Conservation (phyloP, 2,113 vertebrate species). For the Eubucco bourcierii region DNA sequence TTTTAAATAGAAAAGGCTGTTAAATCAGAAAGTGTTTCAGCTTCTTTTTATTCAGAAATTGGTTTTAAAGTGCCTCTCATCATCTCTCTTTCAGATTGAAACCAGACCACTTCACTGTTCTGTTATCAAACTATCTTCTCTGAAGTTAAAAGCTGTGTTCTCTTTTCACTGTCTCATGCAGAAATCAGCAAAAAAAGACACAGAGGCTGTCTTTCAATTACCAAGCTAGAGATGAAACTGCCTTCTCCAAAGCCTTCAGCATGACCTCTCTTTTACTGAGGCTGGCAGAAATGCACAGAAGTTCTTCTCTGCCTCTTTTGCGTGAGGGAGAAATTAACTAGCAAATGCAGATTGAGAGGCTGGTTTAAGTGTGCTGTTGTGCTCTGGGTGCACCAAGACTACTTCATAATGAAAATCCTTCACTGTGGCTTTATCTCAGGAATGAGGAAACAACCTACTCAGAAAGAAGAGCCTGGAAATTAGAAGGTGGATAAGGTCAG, state of each 20-base stretch:
- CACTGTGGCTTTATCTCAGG: not conserved
- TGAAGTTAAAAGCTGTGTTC: conserved; percentile 43
- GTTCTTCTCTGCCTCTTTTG: not conserved
- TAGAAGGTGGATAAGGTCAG: not conserved
- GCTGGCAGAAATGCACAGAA: not conserved
- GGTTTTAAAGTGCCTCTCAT: conserved; percentile 49
- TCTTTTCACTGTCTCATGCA: conserved; percentile 6
- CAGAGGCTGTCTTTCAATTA: conserved; percentile 31
- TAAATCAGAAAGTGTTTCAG: conserved; percentile 32
- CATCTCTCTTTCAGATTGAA: conserved; percentile 15
- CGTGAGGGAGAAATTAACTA: not conserved
- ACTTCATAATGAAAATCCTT: not conserved
- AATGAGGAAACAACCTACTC: not conserved
- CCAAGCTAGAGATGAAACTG: conserved; percentile 38
- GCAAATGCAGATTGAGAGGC: conserved; percentile 12
- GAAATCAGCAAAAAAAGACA: conserved; percentile 27
- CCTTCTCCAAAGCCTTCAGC: conserved; percentile 34
- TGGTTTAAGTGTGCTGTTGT: not conserved
- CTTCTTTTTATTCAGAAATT: conserved; percentile 39
- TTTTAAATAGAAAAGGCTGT: conserved; percentile 28
- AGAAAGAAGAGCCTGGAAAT: not conserved
- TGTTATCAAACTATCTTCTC: conserved; percentile 34
- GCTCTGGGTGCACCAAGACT: not conserved
- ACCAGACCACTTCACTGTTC: conserved; percentile 21
- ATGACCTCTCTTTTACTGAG: not conserved